These are phyloP conservation scores for Halisarca cf. caerulea DNA, from an alignment of 37 sponge, comb jelly and placozoan genomes.

Conservation along the genomic window DNA sequence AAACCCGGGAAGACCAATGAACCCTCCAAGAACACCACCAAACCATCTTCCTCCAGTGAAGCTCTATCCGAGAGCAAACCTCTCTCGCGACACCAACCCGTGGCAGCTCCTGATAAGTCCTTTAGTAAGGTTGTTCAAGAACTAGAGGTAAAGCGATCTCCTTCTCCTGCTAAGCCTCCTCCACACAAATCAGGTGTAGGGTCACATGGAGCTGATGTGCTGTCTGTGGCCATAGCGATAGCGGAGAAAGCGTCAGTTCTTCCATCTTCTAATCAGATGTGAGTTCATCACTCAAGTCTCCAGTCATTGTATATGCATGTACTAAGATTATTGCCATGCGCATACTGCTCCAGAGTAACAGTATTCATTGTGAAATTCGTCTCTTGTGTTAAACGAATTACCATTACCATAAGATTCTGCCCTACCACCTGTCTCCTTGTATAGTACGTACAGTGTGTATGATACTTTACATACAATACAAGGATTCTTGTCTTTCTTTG, in stretches of 20 bases:
- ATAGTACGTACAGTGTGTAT: too few species aligned
- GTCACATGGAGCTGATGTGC: slow-evolving; percentile 32
- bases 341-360: too few species aligned
- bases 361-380: too few species aligned
- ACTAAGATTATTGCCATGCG: too few species aligned
- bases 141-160: neutral
- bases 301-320: too few species aligned
- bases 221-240: slow-evolving; percentile 24
- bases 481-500: too few species aligned
- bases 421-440: too few species aligned
- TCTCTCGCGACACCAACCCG: neutral
- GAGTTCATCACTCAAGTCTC: slow-evolving; percentile 1
- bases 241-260: slow-evolving; percentile 14
- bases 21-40: neutral
- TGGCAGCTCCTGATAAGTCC: neutral
- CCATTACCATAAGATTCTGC: too few species aligned
- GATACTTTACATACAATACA: too few species aligned
- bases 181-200: neutral
- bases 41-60: neutral
- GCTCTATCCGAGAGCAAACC: neutral
- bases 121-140: neutral
- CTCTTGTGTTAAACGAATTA: too few species aligned
- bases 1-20: neutral
- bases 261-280: neutral
- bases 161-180: neutral